phyloP scores from a whole-genome alignment of 1,140 invertebrate species.

The Atopsyche davidsoni region DNA sequence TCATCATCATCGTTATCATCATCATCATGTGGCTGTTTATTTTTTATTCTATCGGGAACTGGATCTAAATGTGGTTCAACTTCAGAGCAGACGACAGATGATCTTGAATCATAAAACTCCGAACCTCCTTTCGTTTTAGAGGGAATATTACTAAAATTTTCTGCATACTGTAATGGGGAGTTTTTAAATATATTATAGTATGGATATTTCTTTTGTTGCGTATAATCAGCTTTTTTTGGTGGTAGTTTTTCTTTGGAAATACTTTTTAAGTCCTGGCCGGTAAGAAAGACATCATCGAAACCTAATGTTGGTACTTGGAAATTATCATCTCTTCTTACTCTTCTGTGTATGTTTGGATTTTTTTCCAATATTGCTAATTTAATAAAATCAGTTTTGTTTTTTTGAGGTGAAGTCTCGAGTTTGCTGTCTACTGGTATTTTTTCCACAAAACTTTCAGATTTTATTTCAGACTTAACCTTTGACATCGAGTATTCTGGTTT shows the following conservation, averaged over 20 bases:
- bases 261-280: constrained; percentile 32
- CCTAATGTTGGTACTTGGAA: constrained; percentile 9
- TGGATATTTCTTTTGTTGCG: constrained; percentile 44
- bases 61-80: constrained; percentile 47
- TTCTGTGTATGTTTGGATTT: constrained; percentile 4
- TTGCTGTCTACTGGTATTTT: no score
- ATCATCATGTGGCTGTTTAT: constrained; percentile 35
- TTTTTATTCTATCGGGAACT: constrained; percentile 48
- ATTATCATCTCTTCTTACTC: constrained; percentile 17
- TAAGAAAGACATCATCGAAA: constrained; percentile 34
- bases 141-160: constrained; percentile 51
- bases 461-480: no score
- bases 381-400: constrained; percentile 3
- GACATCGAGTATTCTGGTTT: no score
- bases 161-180: constrained; percentile 54
- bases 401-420: not conserved
- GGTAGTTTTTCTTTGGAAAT: constrained; percentile 30
- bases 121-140: constrained; percentile 49
- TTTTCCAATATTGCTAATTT: constrained; percentile 10
- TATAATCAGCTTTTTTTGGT: constrained; percentile 23
- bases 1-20: constrained; percentile 32
- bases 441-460: no score
- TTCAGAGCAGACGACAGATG: constrained; percentile 44
- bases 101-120: constrained; percentile 55
- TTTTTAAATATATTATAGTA: constrained; percentile 46